phyloP scores from a whole-genome alignment of 2,888 invertebrate genomes.

The Thysanoteuthis rhombus region DNA sequence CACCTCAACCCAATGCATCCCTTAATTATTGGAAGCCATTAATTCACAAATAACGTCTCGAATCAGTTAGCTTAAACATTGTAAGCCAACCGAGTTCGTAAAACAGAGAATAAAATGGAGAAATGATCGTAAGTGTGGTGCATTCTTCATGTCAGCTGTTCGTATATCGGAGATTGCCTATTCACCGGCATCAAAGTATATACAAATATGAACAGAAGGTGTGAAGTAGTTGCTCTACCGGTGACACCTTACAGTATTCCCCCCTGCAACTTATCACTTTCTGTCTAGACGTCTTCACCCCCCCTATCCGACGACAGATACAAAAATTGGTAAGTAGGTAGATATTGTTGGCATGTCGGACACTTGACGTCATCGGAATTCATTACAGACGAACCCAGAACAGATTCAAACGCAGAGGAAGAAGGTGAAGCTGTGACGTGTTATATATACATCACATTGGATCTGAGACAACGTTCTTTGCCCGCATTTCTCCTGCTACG shows the following conservation, averaged over 20 bases:
- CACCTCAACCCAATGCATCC: too few relatives aligned
- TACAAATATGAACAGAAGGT: background rate
- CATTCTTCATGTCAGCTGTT: too few relatives aligned
- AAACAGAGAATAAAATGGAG: too few relatives aligned
- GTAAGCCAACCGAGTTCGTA: too few relatives aligned
- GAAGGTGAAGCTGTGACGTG: background rate
- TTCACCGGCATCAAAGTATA: background rate
- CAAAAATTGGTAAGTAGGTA: background rate
- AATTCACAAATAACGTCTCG: too few relatives aligned
- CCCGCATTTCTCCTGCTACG: too few relatives aligned
- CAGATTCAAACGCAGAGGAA: background rate
- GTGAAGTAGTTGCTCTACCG: background rate
- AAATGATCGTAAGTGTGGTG: too few relatives aligned
- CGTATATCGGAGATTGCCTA: too few relatives aligned
- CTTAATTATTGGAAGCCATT: too few relatives aligned
- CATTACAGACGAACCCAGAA: background rate
- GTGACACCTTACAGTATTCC: background rate
- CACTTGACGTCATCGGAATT: background rate
- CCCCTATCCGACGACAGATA: background rate
- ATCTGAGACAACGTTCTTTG: too few relatives aligned
- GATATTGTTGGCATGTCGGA: background rate
- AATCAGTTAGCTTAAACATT: too few relatives aligned
- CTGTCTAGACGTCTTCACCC: background rate
- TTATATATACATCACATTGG: background rate
- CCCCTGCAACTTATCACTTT: background rate